Conservation (phyloP, 2,797 vertebrate genomes). For the Pseudopleuronectes americanus region DNA sequence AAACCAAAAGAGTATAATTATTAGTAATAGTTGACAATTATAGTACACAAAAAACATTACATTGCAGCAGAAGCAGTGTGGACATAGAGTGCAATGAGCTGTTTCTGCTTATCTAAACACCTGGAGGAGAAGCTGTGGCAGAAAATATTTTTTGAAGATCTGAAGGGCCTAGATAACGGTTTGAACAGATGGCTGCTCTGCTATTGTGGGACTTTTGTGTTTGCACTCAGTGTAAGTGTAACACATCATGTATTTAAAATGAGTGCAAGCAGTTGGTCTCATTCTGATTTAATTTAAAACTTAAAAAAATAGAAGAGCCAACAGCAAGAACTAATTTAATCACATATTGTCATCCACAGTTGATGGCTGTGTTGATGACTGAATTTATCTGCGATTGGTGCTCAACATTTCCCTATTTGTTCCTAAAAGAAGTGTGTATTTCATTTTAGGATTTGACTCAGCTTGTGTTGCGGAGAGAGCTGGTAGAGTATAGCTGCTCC, state of each 20-base stretch:
- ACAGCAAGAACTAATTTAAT: background rate
- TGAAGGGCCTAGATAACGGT: constrained; percentile 43
- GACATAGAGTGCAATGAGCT: constrained; percentile 12
- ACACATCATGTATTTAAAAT: constrained; percentile 48
- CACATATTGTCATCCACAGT: constrained; percentile 5
- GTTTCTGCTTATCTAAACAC: constrained; percentile 52
- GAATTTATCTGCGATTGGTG: constrained; percentile 23
- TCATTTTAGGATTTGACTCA: constrained; percentile 86
- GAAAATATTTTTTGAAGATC: constrained; percentile 34
- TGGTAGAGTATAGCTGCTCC: constrained; percentile 85
- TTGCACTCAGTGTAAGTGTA: constrained; percentile 29
- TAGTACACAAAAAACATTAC: constrained; percentile 21
- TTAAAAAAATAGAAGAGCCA: background rate
- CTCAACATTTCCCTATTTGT: constrained; percentile 13
- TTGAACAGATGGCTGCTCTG: constrained; percentile 69
- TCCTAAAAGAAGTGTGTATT: constrained; percentile 76
- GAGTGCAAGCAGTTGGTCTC: constrained; percentile 22
- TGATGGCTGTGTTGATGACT: constrained; percentile 4
- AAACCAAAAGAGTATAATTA: background rate
- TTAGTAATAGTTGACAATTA: background rate
- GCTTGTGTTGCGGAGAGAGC: constrained; percentile 86
- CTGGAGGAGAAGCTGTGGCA: constrained; percentile 47
- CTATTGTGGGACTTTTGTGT: constrained; percentile 36
- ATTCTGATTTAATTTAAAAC: constrained; percentile 33
- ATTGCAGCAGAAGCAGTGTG: constrained; percentile 5